Evolutionary conservation across 2,113 vertebrate species (phyloP), one percentile per base, ranked within the genome.

Genomic region (Mystacornis crossleyi): DNA sequence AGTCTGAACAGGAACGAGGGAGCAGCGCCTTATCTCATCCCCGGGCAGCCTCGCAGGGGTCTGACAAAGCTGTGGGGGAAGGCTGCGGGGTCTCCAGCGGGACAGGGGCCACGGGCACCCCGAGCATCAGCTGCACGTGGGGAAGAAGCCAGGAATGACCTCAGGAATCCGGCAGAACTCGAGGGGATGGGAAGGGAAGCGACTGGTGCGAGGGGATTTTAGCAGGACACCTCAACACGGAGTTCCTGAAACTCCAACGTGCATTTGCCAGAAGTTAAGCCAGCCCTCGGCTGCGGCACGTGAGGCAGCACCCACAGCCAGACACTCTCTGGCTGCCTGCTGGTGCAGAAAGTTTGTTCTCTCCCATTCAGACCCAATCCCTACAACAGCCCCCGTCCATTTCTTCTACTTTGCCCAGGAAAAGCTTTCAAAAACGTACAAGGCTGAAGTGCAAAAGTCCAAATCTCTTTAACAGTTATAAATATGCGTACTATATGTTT

Each of bases 41-140:
- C 28, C 15, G 19, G 16, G 26, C 29, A 73, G 81, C 33, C 47
- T 25, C 2, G 45, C 60, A 8, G 3, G 42, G 43, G 50, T 4
- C 33, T 20, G 7, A 7, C 12, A 55, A 10, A 57, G 81, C 48
- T 36, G n/a, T 3, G 53, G 53, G 57, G 34, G 4, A 15, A 23
- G 25, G 67, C 8, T 5, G 61, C 4, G 0, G n/a, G 2, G 0
- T 14, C 60, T 53, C 51, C n/a, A 12, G 36, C 13, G 19, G 65
- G 71, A 28, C 18, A 18, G 45, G 62, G 45, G 24, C 33, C 28
- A 10, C 25, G 19, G 65, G 62, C 62, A 40, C 17, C 50, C 7
- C 33, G 36, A 7, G 18, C 33, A 12, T 11, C 19, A 72, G 42
- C 64, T 58, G 25, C 28, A 45, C 1, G 1, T 3, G 29, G 18